Base-by-base conservation (phyloP, 2,797 vertebrate genomes). In the Eremophila alpestris region DNA sequence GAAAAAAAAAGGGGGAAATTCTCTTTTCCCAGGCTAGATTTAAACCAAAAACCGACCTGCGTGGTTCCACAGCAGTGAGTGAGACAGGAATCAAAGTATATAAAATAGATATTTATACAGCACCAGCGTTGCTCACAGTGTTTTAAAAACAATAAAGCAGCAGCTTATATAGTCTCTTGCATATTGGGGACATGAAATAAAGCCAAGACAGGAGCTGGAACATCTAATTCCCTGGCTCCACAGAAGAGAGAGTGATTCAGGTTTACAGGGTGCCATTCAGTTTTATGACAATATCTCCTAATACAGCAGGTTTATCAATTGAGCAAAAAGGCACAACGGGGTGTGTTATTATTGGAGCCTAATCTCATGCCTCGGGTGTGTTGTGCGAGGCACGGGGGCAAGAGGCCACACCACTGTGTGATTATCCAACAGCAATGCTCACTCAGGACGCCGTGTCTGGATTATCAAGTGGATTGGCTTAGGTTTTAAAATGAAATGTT, bases 191-290 rank as follows among this genome's bases (percentile, higher is more conserved):
- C 89, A 85, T 88, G 95, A 97, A 97, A 95, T 96, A 96, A 96
- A 97, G 91, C 91, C 87, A 73, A 77, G 92, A 79, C 19, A 74
- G 87, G 84, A 91, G 93, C 84, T 56, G 63, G 85, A 93, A 88
- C 83, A 96, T 84, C 95, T 89, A 96, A 95, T 96, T 97, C 95
- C 83, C 87, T 16, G 71, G 80, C 91, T 94, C 43, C 87, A 63
- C 41, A 20, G 89, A 94, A 90, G 82, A 92, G 82, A 93, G 91
- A 88, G 95, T 91, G 89, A 95, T 96, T 95, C 95, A 95, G 89
- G 94, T 97, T 97, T 96, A 97, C 95, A 95, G 95, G 89, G 95
- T 90, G 94, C 95, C 96, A 95, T 96, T 97, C 94, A 93, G 95
- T 97, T 97, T 96, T 96, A 97, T 82, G 95, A 95, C 95, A 94